These are phyloP conservation scores for Archegozetes longisetosus DNA, from an alignment of 1,140 invertebrate genomes.

Conservation along the genomic window DNA sequence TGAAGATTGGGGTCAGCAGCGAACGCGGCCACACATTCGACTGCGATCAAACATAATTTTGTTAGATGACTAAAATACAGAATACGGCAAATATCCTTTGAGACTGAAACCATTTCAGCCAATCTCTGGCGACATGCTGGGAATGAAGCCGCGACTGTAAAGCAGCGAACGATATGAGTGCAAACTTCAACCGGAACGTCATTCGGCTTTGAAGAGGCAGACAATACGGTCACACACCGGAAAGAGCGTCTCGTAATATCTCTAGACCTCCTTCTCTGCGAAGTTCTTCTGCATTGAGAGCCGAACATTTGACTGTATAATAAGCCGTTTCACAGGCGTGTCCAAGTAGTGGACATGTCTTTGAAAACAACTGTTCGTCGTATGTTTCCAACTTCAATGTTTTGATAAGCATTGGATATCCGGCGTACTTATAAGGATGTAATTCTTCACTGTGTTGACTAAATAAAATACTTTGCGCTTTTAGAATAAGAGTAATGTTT, in stretches of 20 bases:
- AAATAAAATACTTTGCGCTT: constrained; percentile 92
- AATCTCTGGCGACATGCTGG: constrained; percentile 72
- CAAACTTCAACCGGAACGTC: constrained; percentile 86
- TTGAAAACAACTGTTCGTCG: constrained; percentile 83
- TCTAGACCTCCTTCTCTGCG: constrained; percentile 80
- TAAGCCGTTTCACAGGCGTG: constrained; percentile 87
- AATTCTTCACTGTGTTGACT: constrained; percentile 73
- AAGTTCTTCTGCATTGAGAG: constrained; percentile 93
- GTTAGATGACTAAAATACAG: constrained; percentile 75
- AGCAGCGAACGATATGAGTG: constrained; percentile 74
- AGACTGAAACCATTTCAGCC: constrained; percentile 58
- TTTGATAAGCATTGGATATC: constrained; percentile 91
- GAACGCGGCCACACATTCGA: constrained; percentile 66
- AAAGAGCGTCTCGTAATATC: constrained; percentile 69
- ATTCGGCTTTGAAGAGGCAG: constrained; percentile 50
- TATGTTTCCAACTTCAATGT: constrained; percentile 84
- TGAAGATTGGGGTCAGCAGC: constrained; percentile 68
- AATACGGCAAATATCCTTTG: constrained; percentile 73
- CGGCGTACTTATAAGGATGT: constrained; percentile 94
- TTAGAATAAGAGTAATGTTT: constrained; percentile 82
- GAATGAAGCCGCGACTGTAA: constrained; percentile 86
- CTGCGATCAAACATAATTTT: constrained; percentile 57
- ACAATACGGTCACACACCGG: constrained; percentile 76
- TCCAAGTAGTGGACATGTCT: constrained; percentile 62
- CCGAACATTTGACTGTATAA: constrained; percentile 89